These are phyloP conservation scores for Ypsolopha scabrella DNA, from an alignment of 2,888 invertebrate species.

Conservation along the genomic window DNA sequence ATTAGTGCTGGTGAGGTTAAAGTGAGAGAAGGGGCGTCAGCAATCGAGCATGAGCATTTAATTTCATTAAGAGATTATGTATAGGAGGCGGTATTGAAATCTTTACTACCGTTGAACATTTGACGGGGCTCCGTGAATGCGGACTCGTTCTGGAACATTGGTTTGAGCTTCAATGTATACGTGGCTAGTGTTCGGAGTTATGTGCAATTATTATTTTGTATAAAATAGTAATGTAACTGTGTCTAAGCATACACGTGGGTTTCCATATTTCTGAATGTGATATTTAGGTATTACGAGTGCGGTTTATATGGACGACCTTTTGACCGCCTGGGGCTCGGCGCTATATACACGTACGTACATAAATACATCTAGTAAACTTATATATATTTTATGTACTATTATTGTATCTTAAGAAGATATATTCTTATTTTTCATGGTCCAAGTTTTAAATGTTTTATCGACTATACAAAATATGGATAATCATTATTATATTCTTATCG, in stretches of 20 bases:
- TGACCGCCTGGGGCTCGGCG: slow-evolving; percentile 9
- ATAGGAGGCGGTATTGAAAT: not conserved
- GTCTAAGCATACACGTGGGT: slow-evolving; percentile 69
- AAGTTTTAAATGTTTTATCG: slow-evolving; percentile 71
- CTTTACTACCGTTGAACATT: not conserved
- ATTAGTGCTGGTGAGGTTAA: slow-evolving; percentile 52
- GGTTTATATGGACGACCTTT: slow-evolving; percentile 34
- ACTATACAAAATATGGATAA: slow-evolving; percentile 69
- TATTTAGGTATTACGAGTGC: slow-evolving; percentile 69
- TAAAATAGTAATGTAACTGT: slow-evolving; percentile 65
- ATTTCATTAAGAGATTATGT: not conserved
- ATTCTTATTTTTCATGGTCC: slow-evolving; percentile 72
- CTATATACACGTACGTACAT: slow-evolving; percentile 54
- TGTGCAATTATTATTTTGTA: slow-evolving; percentile 72
- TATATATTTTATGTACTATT: slow-evolving; percentile 69
- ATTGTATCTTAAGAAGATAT: slow-evolving; percentile 69
- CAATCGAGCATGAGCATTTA: not conserved
- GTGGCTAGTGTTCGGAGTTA: slow-evolving; percentile 59
- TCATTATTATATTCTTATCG: slow-evolving; percentile 68
- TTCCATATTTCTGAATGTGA: slow-evolving; percentile 72
- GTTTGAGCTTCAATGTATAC: slow-evolving; percentile 34
- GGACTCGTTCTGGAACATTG: not conserved
- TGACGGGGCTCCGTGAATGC: not conserved
- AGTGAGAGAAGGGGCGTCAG: not conserved
- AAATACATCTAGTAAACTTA: slow-evolving; percentile 65